Percentiles rank a stretch among this genome's conserved stretches.
phyloP scores from a whole-genome alignment of 2,113 vertebrate genomes.

The Potamarius usumacintae region DNA sequence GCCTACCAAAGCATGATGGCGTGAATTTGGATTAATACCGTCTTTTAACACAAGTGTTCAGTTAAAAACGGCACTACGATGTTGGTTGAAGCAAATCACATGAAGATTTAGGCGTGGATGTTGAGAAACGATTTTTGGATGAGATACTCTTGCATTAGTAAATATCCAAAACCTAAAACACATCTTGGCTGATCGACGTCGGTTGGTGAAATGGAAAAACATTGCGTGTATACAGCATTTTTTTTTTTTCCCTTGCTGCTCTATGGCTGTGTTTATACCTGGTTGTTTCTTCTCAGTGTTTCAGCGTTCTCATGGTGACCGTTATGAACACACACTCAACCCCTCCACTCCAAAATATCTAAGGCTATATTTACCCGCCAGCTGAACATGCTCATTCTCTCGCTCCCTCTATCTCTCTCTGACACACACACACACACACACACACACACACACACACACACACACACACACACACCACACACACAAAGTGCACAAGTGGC shows the following conservation, averaged over 20 bases:
- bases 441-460: conserved; percentile 16
- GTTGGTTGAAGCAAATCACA: background rate
- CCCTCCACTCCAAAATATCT: conserved; percentile 34
- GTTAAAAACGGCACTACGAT: background rate
- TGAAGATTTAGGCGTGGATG: background rate
- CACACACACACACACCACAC: background rate
- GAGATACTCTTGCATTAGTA: background rate
- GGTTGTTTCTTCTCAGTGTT: background rate
- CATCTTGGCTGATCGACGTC: background rate
- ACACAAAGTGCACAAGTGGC: conserved; percentile 47
- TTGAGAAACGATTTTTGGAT: background rate
- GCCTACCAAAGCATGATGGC: background rate
- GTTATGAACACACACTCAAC: conserved; percentile 37
- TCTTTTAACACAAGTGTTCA: background rate
- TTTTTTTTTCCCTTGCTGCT: background rate
- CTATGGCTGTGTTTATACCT: background rate
- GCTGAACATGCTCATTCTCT: conserved; percentile 47
- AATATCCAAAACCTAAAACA: background rate
- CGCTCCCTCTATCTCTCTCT: conserved; percentile 28
- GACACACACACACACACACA: conserved; percentile 12
- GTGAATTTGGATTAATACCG: background rate
- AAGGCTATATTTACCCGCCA: conserved; percentile 67
- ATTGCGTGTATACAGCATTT: background rate
- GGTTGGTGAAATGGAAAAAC: background rate
- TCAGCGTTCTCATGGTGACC: conserved; percentile 15